phyloP scores from a whole-genome alignment of 1,140 invertebrate genomes.

The Caerostris darwini region DNA sequence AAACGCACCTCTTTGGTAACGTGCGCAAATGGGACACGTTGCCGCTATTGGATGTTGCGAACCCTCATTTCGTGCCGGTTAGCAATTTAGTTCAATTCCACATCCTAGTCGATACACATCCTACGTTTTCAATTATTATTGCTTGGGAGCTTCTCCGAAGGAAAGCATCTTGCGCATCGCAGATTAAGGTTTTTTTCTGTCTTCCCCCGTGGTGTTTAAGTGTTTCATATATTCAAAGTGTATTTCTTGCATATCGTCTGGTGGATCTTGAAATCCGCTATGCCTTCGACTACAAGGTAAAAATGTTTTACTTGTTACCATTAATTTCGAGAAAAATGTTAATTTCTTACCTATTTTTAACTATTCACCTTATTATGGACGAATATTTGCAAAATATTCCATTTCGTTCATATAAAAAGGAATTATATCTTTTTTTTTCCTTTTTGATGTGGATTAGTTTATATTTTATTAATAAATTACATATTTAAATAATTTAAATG shows the following conservation, averaged over 20 bases:
- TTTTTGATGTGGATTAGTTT: too few relatives aligned
- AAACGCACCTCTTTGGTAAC: slow-evolving; percentile 33
- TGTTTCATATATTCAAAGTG: slow-evolving; percentile 40
- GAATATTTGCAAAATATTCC: too few relatives aligned
- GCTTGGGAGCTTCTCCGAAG: too few relatives aligned
- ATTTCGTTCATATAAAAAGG: too few relatives aligned
- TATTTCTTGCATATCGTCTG: slow-evolving; percentile 55
- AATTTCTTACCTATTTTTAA: too few relatives aligned
- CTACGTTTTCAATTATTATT: neutral
- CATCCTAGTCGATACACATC: neutral
- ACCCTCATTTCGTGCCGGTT: slow-evolving; percentile 36
- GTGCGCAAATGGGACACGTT: slow-evolving; percentile 67
- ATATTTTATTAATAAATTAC: too few relatives aligned
- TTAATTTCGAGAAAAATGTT: too few relatives aligned
- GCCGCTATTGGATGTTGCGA: neutral
- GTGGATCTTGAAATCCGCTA: slow-evolving; percentile 64
- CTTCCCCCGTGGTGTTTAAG: neutral
- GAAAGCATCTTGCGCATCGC: too few relatives aligned
- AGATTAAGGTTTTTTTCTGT: too few relatives aligned
- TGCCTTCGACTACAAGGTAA: slow-evolving; percentile 72
- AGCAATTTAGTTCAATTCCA: slow-evolving; percentile 36
- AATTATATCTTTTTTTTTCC: too few relatives aligned
- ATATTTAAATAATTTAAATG: too few relatives aligned
- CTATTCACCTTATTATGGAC: too few relatives aligned
- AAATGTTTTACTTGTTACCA: neutral